Evolutionary conservation across 2,888 invertebrate species (phyloP).

Genomic region (Seladonia tumulorum): DNA sequence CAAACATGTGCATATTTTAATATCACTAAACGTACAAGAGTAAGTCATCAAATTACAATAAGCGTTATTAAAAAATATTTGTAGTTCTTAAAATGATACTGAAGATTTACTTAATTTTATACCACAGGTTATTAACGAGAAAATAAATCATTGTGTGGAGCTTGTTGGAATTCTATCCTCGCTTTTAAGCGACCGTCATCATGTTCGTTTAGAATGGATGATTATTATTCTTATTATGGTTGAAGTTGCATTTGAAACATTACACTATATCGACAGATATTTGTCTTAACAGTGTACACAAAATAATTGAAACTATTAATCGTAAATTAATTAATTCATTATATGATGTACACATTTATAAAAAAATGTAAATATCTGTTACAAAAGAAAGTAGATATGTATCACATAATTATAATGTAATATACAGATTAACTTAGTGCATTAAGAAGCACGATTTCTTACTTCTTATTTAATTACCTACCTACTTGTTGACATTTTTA

Average conservation of each 20-base stretch:
- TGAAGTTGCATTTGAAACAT: conserved; percentile 94
- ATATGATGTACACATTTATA: conserved; percentile 7
- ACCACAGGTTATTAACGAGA: conserved; percentile 96
- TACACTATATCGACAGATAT: conserved; percentile 91
- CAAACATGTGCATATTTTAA: conserved; percentile 93
- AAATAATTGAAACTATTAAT: neutral
- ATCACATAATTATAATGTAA: neutral
- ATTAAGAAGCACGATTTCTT: neutral
- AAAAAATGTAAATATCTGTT: conserved; percentile 17
- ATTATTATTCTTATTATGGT: conserved; percentile 97
- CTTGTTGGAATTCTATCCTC: conserved; percentile 94
- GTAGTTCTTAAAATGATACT: neutral
- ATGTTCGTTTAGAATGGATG: conserved; percentile 98
- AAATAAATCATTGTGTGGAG: conserved; percentile 97
- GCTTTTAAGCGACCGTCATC: conserved; percentile 96
- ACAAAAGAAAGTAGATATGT: conserved; percentile 20
- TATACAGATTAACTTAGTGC: neutral
- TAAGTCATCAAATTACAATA: conserved; percentile 80
- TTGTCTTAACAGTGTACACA: conserved; percentile 54
- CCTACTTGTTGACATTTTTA: neutral
- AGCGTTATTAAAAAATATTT: conserved; percentile 15
- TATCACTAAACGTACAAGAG: conserved; percentile 93
- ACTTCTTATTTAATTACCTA: conserved; percentile 7
- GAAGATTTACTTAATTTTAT: conserved; percentile 44
- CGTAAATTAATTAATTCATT: neutral